phyloP scores from a whole-genome alignment of 2,888 invertebrate genomes.

The Caenorhabditis macrosperma region DNA sequence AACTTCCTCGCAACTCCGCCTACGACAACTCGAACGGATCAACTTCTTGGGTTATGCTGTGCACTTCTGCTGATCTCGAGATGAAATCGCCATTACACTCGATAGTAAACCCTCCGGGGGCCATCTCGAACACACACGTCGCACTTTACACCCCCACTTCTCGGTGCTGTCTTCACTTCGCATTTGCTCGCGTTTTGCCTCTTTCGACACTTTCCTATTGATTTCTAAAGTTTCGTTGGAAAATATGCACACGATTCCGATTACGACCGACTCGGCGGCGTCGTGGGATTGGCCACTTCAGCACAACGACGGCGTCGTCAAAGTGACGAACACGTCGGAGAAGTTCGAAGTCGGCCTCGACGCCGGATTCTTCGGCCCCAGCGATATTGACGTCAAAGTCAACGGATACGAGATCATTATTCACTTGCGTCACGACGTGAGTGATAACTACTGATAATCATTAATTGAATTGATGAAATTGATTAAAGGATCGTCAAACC shows the following conservation, averaged over 20 bases:
- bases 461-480: neutral
- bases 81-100: conserved; percentile 43
- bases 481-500: conserved; percentile 66
- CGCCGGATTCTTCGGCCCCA: conserved; percentile 65
- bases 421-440: conserved; percentile 56
- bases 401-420: conserved; percentile 57
- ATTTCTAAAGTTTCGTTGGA: neutral
- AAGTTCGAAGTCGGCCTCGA: conserved; percentile 68
- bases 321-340: conserved; percentile 62
- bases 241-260: conserved; percentile 44
- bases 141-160: conserved; percentile 33
- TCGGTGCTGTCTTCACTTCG: conserved; percentile 19
- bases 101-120: conserved; percentile 40
- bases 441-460: neutral
- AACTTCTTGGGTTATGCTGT: conserved; percentile 18
- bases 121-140: conserved; percentile 45
- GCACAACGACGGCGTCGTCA: conserved; percentile 59
- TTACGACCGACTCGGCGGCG: conserved; percentile 47
- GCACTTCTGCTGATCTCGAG: conserved; percentile 32
- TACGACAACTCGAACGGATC: neutral
- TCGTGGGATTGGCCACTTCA: conserved; percentile 62
- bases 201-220: neutral
- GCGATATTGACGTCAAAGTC: conserved; percentile 64
- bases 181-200: conserved; percentile 9
- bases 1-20: neutral